phyloP scores from a whole-genome alignment of 2,113 vertebrate genomes.

The Nibea albiflora region DNA sequence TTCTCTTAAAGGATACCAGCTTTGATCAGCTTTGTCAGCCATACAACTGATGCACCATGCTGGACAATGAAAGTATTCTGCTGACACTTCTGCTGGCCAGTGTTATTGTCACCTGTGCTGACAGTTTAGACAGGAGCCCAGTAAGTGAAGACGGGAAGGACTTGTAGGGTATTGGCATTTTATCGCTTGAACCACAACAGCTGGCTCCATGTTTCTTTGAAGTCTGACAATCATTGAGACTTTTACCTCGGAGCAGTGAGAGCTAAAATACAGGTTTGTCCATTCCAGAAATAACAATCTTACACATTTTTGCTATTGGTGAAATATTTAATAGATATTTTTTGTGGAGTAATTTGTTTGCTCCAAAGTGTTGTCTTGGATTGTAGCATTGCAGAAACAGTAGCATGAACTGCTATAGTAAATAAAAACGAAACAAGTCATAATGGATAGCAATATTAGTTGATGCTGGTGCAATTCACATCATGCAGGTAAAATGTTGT shows the following conservation, averaged over 20 bases:
- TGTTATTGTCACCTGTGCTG: conserved; percentile 13
- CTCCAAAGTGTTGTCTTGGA: neutral
- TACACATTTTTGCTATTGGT: neutral
- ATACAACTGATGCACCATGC: neutral
- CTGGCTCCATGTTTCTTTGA: neutral
- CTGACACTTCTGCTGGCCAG: conserved; percentile 1
- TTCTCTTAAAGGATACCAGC: neutral
- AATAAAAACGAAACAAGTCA: neutral
- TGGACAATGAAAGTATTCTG: neutral
- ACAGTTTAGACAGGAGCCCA: conserved; percentile 9
- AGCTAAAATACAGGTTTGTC: neutral
- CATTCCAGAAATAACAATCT: too few species aligned
- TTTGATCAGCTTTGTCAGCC: neutral
- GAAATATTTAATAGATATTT: neutral
- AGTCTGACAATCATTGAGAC: neutral
- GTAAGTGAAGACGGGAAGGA: conserved; percentile 3
- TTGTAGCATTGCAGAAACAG: too few species aligned
- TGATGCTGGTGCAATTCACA: neutral
- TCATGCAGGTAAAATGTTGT: neutral
- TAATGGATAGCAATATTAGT: neutral
- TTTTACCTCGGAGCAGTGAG: neutral
- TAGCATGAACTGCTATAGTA: neutral
- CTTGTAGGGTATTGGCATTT: neutral
- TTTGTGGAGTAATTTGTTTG: neutral
- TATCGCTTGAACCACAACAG: neutral